phyloP scores from a whole-genome alignment of 2,797 vertebrate genomes.

The Hoplostethus mediterraneus region DNA sequence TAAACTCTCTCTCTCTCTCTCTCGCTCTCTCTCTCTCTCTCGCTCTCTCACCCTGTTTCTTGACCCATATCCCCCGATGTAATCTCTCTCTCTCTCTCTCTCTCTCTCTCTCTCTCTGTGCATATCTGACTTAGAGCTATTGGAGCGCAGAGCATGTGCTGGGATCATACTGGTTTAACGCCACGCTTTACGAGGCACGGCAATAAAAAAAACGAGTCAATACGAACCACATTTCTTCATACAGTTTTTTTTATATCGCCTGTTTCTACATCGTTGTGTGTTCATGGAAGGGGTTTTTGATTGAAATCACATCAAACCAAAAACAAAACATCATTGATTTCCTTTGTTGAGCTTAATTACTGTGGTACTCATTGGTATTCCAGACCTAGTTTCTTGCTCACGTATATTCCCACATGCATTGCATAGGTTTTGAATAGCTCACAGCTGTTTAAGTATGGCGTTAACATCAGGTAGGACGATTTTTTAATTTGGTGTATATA shows the following conservation, averaged over 20 bases:
- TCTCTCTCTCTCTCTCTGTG: neutral
- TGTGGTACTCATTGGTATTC: conserved; percentile 37
- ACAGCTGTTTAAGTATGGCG: conserved; percentile 18
- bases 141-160: conserved; percentile 39
- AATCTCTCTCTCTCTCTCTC: conserved; percentile 2
- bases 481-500: neutral
- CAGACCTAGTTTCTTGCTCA: neutral
- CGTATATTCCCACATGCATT: neutral
- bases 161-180: conserved; percentile 34
- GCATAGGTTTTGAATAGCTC: conserved; percentile 2
- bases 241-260: conserved; percentile 45
- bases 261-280: conserved; percentile 36
- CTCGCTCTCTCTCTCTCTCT: neutral
- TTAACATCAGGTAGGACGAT: neutral
- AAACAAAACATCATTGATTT: conserved; percentile 56
- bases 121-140: conserved; percentile 48
- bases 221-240: conserved; percentile 46
- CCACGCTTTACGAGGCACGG: conserved; percentile 36
- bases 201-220: conserved; percentile 41
- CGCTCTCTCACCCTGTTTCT: conserved; percentile 18
- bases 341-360: conserved; percentile 51
- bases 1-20: neutral
- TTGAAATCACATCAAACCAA: conserved; percentile 50
- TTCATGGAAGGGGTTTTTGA: conserved; percentile 25
- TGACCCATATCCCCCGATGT: conserved; percentile 52